Percentiles rank a stretch among this genome's conserved stretches.
phyloP scores from a whole-genome alignment of 2,888 invertebrate genomes.

The Drosophila robusta region DNA sequence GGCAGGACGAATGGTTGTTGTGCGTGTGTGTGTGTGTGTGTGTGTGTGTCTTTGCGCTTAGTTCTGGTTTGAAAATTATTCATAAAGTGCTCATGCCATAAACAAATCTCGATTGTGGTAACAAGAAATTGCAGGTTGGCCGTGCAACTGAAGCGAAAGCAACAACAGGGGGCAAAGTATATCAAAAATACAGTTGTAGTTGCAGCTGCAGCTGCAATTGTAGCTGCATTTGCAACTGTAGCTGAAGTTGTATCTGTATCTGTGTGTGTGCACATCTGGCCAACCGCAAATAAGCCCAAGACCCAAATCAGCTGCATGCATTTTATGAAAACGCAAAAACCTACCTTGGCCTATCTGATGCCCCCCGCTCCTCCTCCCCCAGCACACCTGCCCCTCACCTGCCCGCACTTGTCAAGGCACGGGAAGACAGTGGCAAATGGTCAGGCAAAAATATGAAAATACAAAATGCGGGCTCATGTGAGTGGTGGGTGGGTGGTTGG shows the following conservation, averaged over 20 bases:
- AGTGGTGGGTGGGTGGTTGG: conserved; percentile 15
- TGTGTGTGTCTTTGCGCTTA: background rate
- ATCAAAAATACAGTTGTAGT: conserved; percentile 25
- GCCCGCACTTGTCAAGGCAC: conserved; percentile 44
- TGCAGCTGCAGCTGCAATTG: background rate
- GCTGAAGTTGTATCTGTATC: conserved; percentile 19
- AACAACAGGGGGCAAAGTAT: conserved; percentile 18
- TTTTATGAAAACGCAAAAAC: conserved; percentile 46
- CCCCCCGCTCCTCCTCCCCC: too few relatives aligned
- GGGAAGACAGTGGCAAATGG: conserved; percentile 58
- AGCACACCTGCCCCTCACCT: background rate
- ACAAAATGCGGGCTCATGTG: conserved; percentile 55
- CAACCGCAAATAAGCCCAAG: conserved; percentile 59
- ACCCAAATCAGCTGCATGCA: conserved; percentile 57
- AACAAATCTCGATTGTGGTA: conserved; percentile 49
- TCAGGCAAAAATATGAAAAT: conserved; percentile 68
- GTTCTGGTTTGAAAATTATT: conserved; percentile 31
- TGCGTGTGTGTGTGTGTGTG: background rate
- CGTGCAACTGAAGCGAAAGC: conserved; percentile 1
- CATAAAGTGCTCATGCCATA: conserved; percentile 46
- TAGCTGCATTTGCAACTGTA: background rate
- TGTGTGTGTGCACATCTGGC: conserved; percentile 16
- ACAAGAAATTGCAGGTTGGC: conserved; percentile 35
- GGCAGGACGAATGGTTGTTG: background rate
- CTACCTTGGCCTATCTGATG: conserved; percentile 4